Base-by-base conservation (phyloP, 2,113 vertebrate genomes). In the Heloderma charlesbogerti region DNA sequence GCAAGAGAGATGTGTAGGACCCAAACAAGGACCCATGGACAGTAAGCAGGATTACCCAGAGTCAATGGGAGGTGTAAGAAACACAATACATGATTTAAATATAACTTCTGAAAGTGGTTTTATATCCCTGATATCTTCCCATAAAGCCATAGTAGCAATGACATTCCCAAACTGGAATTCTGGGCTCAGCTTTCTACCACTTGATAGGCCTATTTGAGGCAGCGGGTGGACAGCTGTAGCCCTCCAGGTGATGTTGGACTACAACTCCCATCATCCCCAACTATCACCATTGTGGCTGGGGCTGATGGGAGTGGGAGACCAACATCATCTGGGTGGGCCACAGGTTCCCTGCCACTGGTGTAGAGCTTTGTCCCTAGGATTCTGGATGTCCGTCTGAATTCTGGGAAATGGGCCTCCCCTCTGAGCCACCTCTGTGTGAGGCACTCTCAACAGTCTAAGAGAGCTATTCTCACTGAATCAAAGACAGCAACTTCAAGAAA, bases 401-500 rank as follows among this genome's bases (percentile, higher is more conserved):
- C 75, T 79, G 40, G 31, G 16, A 66, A 69, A 67, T n/a, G 5
- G 13, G 45, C 57, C 34, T n/a, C 1, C 0, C 12, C 66, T 57
- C 31, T 75, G 31, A 77, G 54, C 13, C 1, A 51, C 10, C 57
- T 63, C 25, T 84, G 5, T 13, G 4, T 31, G 63, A 25, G 37
- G 22, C 37, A 69, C 18, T 79, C 20, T 31, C 27, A 20, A 4
- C 15, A 15, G 51, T 25, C 12, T 6, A 63, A 82, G 31, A 37
- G 80, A 29, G 37, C 57, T 66, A 29, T 67, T 66, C 40, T 45
- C 60, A 54, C 45, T 5, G 43, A 45, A 84, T 9, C 43, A 31
- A 40, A 60, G 31, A 71, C 63, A 18, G 13, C 31, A 87, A 84
- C 6, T 40, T 40, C 84, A 91, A 22, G 86, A 94, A 89, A 93